Evolutionary conservation across 2,113 vertebrate species (phyloP).

Genomic region (Scatophagus argus): DNA sequence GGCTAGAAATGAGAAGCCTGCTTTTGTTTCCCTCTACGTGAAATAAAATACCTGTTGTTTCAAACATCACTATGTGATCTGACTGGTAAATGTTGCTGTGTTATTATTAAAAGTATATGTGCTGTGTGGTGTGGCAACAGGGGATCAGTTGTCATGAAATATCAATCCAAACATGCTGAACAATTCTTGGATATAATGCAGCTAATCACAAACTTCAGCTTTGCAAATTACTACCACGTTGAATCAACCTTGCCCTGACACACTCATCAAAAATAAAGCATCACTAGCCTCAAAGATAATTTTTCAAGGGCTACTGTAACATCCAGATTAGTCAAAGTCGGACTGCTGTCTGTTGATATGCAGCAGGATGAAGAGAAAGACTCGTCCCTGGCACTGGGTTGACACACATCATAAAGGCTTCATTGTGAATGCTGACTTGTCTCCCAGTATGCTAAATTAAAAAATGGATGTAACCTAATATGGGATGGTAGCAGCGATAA

Average conservation of each 20-base stretch:
- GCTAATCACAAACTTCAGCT: neutral
- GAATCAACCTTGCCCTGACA: neutral
- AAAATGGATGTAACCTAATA: conserved; percentile 83
- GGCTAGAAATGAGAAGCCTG: no score
- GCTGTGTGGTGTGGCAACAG: neutral
- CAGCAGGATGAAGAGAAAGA: conserved; percentile 22
- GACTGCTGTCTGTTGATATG: conserved; percentile 6
- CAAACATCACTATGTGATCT: neutral
- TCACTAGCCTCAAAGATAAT: neutral
- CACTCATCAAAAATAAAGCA: neutral
- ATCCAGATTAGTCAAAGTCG: neutral
- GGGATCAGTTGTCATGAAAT: neutral
- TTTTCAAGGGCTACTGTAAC: neutral
- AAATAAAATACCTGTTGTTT: neutral
- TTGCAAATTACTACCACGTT: neutral
- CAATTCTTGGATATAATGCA: neutral
- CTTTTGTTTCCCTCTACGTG: neutral
- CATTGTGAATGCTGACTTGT: conserved; percentile 80
- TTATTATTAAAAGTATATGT: neutral
- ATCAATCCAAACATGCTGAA: neutral
- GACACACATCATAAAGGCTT: conserved; percentile 79
- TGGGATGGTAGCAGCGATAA: conserved; percentile 79
- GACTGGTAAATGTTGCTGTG: no score
- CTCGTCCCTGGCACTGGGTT: conserved; percentile 60
- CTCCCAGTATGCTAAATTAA: conserved; percentile 83